Evolutionary conservation across 2,888 invertebrate species (phyloP).

Genomic region (Tachina grossa): DNA sequence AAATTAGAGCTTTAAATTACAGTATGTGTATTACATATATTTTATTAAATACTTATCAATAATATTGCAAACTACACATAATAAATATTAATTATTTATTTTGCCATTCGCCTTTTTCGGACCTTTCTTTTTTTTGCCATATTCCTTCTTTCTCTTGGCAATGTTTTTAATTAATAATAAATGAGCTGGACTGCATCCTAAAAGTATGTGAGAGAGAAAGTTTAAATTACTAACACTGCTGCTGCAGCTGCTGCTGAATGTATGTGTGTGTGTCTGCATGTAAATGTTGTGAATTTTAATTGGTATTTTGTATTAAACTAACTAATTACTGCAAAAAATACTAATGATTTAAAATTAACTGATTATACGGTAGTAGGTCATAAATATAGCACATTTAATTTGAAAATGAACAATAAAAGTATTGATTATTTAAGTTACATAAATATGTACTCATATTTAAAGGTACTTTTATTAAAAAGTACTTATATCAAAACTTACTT

Average conservation of each 20-base stretch:
- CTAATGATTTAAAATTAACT: background rate
- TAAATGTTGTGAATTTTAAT: constrained; percentile 41
- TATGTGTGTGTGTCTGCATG: constrained; percentile 4
- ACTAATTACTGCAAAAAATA: background rate
- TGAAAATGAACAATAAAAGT: too few relatives aligned
- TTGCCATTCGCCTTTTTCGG: background rate
- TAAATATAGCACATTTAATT: too few relatives aligned
- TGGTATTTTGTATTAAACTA: background rate
- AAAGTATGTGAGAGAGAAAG: constrained; percentile 37
- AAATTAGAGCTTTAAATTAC: background rate
- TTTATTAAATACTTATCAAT: constrained; percentile 27
- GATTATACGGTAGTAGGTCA: too few relatives aligned
- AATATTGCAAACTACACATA: constrained; percentile 2
- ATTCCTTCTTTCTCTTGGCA: background rate
- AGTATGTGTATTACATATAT: background rate
- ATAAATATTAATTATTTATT: constrained; percentile 5
- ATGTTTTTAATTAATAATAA: background rate
- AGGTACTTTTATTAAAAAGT: too few relatives aligned
- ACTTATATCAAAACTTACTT: too few relatives aligned
- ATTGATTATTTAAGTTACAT: too few relatives aligned
- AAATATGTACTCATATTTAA: too few relatives aligned
- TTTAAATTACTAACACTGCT: background rate
- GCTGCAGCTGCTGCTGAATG: background rate
- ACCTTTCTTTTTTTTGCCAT: background rate
- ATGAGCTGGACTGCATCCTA: constrained; percentile 26